Evolutionary conservation across 2,888 invertebrate genomes (phyloP).

Genomic region (Argynnis bischoffii): DNA sequence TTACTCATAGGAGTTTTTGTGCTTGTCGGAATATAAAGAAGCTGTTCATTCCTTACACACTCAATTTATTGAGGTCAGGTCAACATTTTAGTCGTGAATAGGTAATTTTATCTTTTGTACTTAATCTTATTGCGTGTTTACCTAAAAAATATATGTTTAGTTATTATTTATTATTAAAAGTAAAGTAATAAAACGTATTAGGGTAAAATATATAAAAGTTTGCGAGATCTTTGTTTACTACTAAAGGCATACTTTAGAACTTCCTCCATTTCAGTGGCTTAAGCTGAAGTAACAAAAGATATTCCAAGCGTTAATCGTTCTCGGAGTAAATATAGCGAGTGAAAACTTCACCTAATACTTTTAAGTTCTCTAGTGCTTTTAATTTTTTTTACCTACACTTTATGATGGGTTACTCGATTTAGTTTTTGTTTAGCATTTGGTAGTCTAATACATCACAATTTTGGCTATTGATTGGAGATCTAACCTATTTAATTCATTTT

Average conservation of each 20-base stretch:
- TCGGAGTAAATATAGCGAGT: conserved; percentile 41
- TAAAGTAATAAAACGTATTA: conserved; percentile 20
- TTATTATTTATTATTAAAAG: background rate
- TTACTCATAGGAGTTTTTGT: too few species aligned
- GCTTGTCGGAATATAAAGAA: too few species aligned
- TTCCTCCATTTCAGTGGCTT: conserved; percentile 34
- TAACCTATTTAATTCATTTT: too few species aligned
- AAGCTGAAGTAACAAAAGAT: conserved; percentile 34
- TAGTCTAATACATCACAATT: conserved; percentile 21
- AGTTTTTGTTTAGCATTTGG: conserved; percentile 21
- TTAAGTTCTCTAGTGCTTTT: conserved; percentile 30
- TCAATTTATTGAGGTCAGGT: too few species aligned
- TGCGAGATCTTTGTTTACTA: conserved; percentile 28
- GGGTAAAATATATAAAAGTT: conserved; percentile 23
- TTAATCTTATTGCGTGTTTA: background rate
- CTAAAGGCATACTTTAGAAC: conserved; percentile 31
- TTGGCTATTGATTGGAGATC: background rate
- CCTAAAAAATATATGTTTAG: background rate
- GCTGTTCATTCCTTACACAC: too few species aligned
- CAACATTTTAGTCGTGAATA: too few species aligned
- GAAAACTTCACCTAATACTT: conserved; percentile 42
- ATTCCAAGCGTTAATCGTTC: conserved; percentile 37
- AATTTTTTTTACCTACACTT: conserved; percentile 31
- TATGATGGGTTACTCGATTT: conserved; percentile 24
- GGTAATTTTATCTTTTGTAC: too few species aligned